Base-by-base conservation (phyloP, 2,888 invertebrate species). In the Drosophila atroscutellata region DNA sequence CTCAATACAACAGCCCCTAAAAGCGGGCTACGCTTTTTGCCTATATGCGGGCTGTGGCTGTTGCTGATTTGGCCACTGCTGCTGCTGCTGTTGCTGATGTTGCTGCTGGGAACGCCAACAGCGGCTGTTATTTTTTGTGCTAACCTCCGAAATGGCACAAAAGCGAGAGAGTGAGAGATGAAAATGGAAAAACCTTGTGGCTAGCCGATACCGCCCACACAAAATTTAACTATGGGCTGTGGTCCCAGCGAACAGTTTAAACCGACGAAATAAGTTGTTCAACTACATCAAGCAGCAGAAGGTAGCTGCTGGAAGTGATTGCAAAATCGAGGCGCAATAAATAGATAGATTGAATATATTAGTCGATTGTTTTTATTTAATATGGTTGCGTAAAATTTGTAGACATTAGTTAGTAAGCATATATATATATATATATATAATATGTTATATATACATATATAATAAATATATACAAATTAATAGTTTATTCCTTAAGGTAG, bases 21-120 rank as follows among this genome's bases (percentile, higher is more conserved):
- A 77, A 75, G 72, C 82, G 51, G 77, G 73, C 82, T 47, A 77
- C 47, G 37, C 54, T 81, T 75, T 87, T 86, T 76, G 69, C 45
- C 67, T 57, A 66, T 39, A 77, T 86, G 81, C 77, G 74, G 88
- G 75, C 42, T 78, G 56, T 67, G 64, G 57, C 49, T 66, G 69
- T 49, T 72, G 76, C 26, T 59, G 59, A 11, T 54, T 50, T 28
- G 62, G 52, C 64, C 56, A 63, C 6, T 63, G 71, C 58, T 64
- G 65, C 72, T 60, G 42, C 13, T 63, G 63, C 42, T 75, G 75
- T 55, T 79, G 79, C 15, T 58, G 58, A 30, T 67, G 36, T n/a
- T 64, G 64, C 55, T 76, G 73, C 70, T 80, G 79, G 81, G 81
- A 81, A 77, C 61, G 62, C 67, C 77, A 81, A 74, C 81, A 81